phyloP scores from a whole-genome alignment of 2,797 vertebrate species.

The Chanos chanos region DNA sequence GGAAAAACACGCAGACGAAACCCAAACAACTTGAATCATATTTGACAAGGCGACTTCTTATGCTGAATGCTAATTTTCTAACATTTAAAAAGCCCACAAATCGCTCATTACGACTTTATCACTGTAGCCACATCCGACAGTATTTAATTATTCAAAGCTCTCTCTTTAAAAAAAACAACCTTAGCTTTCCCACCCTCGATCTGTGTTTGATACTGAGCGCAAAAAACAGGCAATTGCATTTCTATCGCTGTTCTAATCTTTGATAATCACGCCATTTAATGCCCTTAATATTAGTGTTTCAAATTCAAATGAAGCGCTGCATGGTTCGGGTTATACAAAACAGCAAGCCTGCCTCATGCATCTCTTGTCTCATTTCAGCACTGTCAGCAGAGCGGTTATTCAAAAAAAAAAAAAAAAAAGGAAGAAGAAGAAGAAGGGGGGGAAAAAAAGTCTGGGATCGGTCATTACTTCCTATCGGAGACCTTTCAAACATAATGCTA shows the following conservation, averaged over 20 bases:
- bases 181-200: slow-evolving; percentile 60
- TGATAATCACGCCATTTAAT: slow-evolving; percentile 70
- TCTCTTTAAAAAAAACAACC: slow-evolving; percentile 43
- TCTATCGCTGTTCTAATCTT: slow-evolving; percentile 64
- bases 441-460: slow-evolving; percentile 51
- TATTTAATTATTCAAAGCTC: slow-evolving; percentile 70
- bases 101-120: slow-evolving; percentile 68
- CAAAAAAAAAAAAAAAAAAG: too few relatives aligned
- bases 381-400: slow-evolving; percentile 51
- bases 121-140: slow-evolving; percentile 66
- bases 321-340: slow-evolving; percentile 43
- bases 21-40: slow-evolving; percentile 20
- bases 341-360: slow-evolving; percentile 46
- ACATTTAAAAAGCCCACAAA: slow-evolving; percentile 54
- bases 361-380: slow-evolving; percentile 56
- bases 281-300: slow-evolving; percentile 63
- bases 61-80: slow-evolving; percentile 23
- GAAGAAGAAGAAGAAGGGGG: slow-evolving; percentile 50
- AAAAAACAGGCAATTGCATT: slow-evolving; percentile 62
- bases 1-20: not conserved
- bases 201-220: slow-evolving; percentile 54
- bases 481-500: slow-evolving; percentile 84
- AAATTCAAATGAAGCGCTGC: slow-evolving; percentile 58
- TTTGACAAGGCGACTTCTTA: slow-evolving; percentile 22
- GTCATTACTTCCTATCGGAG: slow-evolving; percentile 92